Evolutionary conservation across 2,888 invertebrate genomes (phyloP), one percentile per base, ranked within the genome.

Genomic region (Carcina quercana): DNA sequence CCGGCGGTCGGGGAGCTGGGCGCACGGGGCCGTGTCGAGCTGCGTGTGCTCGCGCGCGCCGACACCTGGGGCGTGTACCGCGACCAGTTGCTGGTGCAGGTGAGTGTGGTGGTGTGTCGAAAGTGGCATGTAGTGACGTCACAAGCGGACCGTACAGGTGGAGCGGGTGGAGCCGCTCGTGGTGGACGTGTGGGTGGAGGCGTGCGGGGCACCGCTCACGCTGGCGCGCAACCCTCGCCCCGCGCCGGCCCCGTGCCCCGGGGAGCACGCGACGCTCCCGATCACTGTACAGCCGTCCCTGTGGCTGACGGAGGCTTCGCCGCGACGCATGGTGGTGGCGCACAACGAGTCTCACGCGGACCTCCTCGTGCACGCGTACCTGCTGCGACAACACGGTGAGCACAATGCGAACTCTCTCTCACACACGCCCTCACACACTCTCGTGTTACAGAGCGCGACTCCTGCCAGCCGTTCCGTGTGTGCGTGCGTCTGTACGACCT

Each of bases 1-100:
- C 67, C 66, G 2, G 27, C 42, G 15, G 7, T 26, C 39, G 63
- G 51, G 25, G 40, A 37, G 26, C 45, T 60, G 25, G 31, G 13
- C 35, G 61, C 30, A 2, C 10, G 5, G 15, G 43, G 32, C 8
- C 24, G 12, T 28, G 11, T 72, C 1, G 10, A 15, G 3, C 47
- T 76, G 37, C 40, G 40, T 3, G 69, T 61, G 33, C 24, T 27
- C 17, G 35, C 26, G 3, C 61, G 55, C 47, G 68, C 73, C 0
- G 69, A 70, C 60, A 56, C 58, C 53, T 74, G 75, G 74, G 79
- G 78, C 1, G 46, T 71, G 3, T 78, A 75, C 53, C 40, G 28
- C 12, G 73, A 76, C 37, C 76, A 75, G 53, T 40, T 79, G 25
- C 56, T 74, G 2, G 42, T 79, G 28, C 42, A 61, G 50, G 78